Evolutionary conservation across 2,113 vertebrate species (phyloP).

Genomic region (Nycticryphes semicollaris): DNA sequence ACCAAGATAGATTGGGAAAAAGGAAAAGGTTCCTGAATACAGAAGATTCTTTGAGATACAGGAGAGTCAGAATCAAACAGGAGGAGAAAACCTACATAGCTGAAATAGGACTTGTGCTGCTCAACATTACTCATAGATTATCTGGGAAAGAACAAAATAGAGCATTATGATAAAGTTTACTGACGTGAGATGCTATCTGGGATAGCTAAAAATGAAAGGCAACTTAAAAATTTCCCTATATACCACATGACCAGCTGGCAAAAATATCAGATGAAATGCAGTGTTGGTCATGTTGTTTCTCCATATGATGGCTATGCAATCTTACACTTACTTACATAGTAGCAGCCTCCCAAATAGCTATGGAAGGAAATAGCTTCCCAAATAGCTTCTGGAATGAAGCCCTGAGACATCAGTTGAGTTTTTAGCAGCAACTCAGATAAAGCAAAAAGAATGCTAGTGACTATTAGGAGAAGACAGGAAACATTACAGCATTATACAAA

Average conservation of each 20-base stretch:
- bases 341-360: background rate
- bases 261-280: background rate
- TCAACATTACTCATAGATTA: background rate
- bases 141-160: background rate
- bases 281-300: background rate
- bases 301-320: background rate
- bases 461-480: background rate
- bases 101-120: background rate
- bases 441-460: background rate
- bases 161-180: background rate
- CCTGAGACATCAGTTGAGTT: background rate
- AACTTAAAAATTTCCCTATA: background rate
- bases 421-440: background rate
- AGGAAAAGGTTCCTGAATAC: background rate
- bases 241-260: background rate
- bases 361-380: background rate
- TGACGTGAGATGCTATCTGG: background rate
- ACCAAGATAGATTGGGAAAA: background rate
- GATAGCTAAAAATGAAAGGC: conserved; percentile 5
- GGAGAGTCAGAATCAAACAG: background rate
- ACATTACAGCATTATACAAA: background rate
- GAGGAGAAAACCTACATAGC: background rate
- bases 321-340: background rate
- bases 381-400: background rate
- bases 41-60: background rate